Base-by-base conservation (phyloP, 1,140 invertebrate genomes). In the Platorchestia sp. region DNA sequence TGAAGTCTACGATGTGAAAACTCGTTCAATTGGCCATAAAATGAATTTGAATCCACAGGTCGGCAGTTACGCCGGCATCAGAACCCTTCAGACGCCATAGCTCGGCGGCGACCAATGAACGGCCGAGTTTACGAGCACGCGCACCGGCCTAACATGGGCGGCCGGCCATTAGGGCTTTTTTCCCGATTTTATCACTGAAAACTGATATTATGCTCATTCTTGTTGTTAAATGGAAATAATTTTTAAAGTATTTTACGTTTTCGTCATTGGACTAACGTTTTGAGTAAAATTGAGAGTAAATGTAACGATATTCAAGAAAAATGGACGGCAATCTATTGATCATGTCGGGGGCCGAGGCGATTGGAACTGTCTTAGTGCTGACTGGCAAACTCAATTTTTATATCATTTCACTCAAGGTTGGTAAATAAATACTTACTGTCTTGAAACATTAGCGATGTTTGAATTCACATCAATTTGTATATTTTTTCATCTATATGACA, bases 1-100 rank as follows among this genome's bases (percentile, higher is more conserved):
- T 75, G 59, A 75, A 75, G 59, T 36, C 1, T 3, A 75, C 59
- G 59, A 75, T 75, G 59, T 75, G 59, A 89, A 89, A 89, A 41
- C 3, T 41, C 87, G 36, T 89, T 89, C n/a, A 89, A 89, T 44
- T 42, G 87, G 87, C 87, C n/a, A 89, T 89, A 89, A 89, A 89
- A 89, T 89, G 87, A 89, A 89, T 89, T 89, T 93, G 91, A 93
- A 93, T 93, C 91, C 45, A 93, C 91, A 93, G 91, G 91, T 93
- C 91, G 91, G 91, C 45, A 45, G 91, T 45, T 40, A 93, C 40
- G 91, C 45, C 91, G 91, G 91, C 91, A 47, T 42, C 91, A 45
- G 43, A 40, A 45, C 43, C 45, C 45, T 93, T 45, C 43, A 44
- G 43, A 42, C 91, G 91, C 91, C 91, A 93, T 93, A 93, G 45